Conservation (phyloP, 2,797 vertebrate species). For the Sebastiscus albofasciatus region DNA sequence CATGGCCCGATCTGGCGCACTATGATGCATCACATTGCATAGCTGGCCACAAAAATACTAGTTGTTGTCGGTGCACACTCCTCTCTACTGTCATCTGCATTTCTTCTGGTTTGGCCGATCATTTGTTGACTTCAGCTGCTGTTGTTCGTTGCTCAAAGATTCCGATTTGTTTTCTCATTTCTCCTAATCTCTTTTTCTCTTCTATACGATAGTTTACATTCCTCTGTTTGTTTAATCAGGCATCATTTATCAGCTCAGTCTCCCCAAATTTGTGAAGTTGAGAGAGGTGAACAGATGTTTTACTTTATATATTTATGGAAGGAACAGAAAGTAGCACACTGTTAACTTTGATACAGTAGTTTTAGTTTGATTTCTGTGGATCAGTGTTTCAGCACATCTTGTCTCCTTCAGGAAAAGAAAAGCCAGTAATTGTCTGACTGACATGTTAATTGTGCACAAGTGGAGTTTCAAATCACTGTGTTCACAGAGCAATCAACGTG, state of each 20-base stretch:
- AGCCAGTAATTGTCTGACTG: background rate
- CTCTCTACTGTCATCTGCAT: slow-evolving; percentile 47
- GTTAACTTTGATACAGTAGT: background rate
- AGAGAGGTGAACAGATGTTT: background rate
- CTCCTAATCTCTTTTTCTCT: slow-evolving; percentile 8
- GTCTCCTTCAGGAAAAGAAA: background rate
- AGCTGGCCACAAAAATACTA: slow-evolving; percentile 47
- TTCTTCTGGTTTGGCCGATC: slow-evolving; percentile 58
- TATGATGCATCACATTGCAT: slow-evolving; percentile 30
- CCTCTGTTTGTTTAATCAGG: slow-evolving; percentile 27
- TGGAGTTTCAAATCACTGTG: background rate
- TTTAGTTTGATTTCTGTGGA: background rate
- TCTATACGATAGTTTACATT: background rate
- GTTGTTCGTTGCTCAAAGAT: slow-evolving; percentile 25
- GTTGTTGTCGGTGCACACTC: slow-evolving; percentile 28
- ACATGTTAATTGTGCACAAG: background rate
- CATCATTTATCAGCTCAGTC: slow-evolving; percentile 11
- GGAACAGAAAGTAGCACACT: background rate
- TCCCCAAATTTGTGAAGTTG: background rate
- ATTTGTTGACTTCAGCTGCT: slow-evolving; percentile 57
- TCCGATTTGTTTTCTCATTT: background rate
- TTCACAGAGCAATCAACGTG: background rate
- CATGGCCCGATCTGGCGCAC: slow-evolving; percentile 23
- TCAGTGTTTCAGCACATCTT: background rate
- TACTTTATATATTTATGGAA: background rate